A percentile compares a stretch with the other conserved stretches of the same genome.
phyloP scores from a whole-genome alignment of 2,113 vertebrate genomes.

The Spea multiplicata region DNA sequence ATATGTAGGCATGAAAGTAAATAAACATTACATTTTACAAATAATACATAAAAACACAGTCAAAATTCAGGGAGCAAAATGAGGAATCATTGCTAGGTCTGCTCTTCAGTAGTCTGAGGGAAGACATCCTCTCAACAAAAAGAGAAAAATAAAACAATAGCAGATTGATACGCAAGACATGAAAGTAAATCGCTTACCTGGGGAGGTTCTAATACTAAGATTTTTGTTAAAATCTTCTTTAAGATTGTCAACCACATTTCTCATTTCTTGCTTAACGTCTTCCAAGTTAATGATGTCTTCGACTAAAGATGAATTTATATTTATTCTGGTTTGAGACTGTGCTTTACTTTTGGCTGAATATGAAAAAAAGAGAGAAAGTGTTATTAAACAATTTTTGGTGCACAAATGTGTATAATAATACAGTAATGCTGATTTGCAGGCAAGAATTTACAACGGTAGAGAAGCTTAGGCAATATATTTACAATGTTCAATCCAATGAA shows the following conservation, averaged over 20 bases:
- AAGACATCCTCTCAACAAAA: neutral
- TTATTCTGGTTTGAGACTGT: constrained; percentile 76
- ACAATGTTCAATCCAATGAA: no score
- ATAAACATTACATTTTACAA: no score
- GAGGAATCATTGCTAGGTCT: no score
- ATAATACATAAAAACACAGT: no score
- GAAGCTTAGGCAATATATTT: no score
- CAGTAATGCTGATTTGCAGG: no score
- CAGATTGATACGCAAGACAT: no score
- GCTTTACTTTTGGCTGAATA: constrained; percentile 83
- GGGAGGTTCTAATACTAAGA: constrained; percentile 83
- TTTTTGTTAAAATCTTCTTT: constrained; percentile 90
- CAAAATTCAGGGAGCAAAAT: no score
- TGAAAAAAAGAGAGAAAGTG: constrained; percentile 16
- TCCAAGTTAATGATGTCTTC: constrained; percentile 87
- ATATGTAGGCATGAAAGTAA: no score
- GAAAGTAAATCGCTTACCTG: constrained; percentile 69
- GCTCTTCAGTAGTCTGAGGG: no score
- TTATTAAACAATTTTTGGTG: neutral
- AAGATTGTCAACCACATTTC: constrained; percentile 70
- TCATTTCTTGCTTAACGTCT: constrained; percentile 80
- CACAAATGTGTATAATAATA: neutral
- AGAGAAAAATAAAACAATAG: neutral
- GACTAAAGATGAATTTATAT: constrained; percentile 80
- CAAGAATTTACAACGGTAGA: no score